Evolutionary conservation across 2,797 vertebrate species (phyloP), one percentile per base, ranked within the genome.

Genomic region (Synaphobranchus kaupii): DNA sequence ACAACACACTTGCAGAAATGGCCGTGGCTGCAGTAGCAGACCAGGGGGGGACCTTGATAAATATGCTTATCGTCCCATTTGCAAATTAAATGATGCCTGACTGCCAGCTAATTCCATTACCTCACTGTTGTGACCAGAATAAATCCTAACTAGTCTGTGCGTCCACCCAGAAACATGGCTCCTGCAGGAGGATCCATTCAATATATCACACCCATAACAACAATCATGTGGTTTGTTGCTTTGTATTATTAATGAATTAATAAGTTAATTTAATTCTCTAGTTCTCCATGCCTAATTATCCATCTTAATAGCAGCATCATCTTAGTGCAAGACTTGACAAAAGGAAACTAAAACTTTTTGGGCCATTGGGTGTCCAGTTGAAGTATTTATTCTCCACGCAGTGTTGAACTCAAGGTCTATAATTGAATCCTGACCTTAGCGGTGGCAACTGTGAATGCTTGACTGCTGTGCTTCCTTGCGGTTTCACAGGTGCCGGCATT

Each of bases 81-180:
- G 58, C 63, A 85, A 85, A 85, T 48, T 66, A 60, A 60, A 85
- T 86, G 78, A 66, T 60, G 76, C 25, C 44, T 39, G 56, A 86
- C 56, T 60, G 1, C n/a, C 34, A 81, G 86, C 39, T 78, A 86
- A 83, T 63, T 83, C 60, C 47, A 68, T 78, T 86, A 83, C 86
- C 78, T 86, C 44, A 86, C 22, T 56, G n/a, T 66, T 83, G 31
- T 58, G 9, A 58, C 78, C 47, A 83, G 60, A 56, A 86, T 86
- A 68, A 86, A 82, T 86, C 47, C 34, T 68, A 83, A 83, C 86
- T 86, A 50, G 47, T 86, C 44, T 50, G n/a, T 25, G 76, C 76
- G n/a, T 80, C 76, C 17, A 80, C 44, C 44, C 44, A 80, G 76
- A 80, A 48, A 48, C 48, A 80, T 48, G 76, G 76, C 44, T 17